phyloP scores from a whole-genome alignment of 1,140 invertebrate genomes.

The Cyphomyrmex costatus region DNA sequence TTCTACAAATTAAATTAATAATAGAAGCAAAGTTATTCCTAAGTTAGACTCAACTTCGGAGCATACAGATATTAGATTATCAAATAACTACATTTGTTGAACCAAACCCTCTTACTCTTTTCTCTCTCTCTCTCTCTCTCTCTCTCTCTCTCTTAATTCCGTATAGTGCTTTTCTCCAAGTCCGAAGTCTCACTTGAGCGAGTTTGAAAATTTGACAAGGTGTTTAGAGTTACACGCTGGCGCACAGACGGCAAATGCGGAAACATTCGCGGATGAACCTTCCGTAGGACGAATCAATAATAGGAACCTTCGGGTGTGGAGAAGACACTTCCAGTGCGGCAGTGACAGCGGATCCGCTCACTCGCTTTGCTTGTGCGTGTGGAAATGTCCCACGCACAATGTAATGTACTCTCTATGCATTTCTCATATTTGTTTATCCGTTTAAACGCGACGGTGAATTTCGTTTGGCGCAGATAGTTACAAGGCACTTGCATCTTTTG shows the following conservation, averaged over 20 bases:
- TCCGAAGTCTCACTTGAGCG: not conserved
- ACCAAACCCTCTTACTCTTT: not conserved
- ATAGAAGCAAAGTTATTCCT: not conserved
- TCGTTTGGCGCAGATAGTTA: slow-evolving; percentile 32
- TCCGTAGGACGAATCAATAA: slow-evolving; percentile 78
- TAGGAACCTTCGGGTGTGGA: slow-evolving; percentile 71
- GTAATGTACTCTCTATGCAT: not conserved
- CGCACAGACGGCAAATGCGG: slow-evolving; percentile 47
- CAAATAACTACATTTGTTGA: not conserved
- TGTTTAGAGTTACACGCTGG: slow-evolving; percentile 32
- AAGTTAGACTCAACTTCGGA: not conserved
- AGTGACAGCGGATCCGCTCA: not conserved
- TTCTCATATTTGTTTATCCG: too few species aligned
- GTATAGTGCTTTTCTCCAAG: not conserved
- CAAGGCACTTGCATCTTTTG: slow-evolving; percentile 36
- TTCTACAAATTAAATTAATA: not conserved
- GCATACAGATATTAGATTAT: not conserved
- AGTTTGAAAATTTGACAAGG: slow-evolving; percentile 55
- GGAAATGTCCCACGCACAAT: slow-evolving; percentile 50
- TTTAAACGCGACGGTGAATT: not conserved
- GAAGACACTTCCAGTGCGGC: slow-evolving; percentile 32
- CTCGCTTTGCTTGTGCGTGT: slow-evolving; percentile 3
- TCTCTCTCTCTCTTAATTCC: not conserved
- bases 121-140: not conserved
- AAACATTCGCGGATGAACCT: slow-evolving; percentile 69